Conservation (phyloP, 2,113 vertebrate species). For the Macquaria ambigua region DNA sequence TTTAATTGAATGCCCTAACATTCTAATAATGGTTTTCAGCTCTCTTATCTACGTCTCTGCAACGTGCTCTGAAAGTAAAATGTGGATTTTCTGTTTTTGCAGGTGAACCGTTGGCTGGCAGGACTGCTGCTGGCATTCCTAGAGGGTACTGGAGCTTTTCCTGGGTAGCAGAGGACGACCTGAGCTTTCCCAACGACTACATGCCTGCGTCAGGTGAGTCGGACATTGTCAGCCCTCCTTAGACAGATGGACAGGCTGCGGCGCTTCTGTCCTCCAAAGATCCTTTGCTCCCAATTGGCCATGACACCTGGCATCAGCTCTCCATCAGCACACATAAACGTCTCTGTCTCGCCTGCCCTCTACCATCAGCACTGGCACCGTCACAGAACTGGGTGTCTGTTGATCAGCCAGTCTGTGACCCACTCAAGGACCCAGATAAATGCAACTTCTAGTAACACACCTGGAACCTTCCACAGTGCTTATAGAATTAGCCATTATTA, state of each 20-base stretch:
- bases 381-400: conserved; percentile 16
- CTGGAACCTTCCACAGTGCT: neutral
- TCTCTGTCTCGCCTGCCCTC: conserved; percentile 47
- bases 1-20: neutral
- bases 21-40: neutral
- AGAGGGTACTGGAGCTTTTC: conserved; percentile 86
- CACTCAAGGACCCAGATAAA: conserved; percentile 8
- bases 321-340: conserved; percentile 61
- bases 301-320: conserved; percentile 55
- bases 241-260: conserved; percentile 51
- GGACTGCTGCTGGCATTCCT: conserved; percentile 52
- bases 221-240: conserved; percentile 51
- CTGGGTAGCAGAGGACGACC: conserved; percentile 84
- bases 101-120: conserved; percentile 66
- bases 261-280: conserved; percentile 27
- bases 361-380: neutral
- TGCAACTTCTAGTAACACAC: neutral
- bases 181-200: conserved; percentile 74
- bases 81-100: conserved; percentile 40
- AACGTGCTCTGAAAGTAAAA: neutral
- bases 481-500: neutral
- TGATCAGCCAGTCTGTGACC: conserved; percentile 1
- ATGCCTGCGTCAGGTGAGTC: conserved; percentile 79
- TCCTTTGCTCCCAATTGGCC: conserved; percentile 41
- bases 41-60: neutral